Percentiles rank a stretch among this genome's conserved stretches.
Evolutionary conservation across 2,113 vertebrate genomes (phyloP).

Genomic region (Otocyon megalotis): DNA sequence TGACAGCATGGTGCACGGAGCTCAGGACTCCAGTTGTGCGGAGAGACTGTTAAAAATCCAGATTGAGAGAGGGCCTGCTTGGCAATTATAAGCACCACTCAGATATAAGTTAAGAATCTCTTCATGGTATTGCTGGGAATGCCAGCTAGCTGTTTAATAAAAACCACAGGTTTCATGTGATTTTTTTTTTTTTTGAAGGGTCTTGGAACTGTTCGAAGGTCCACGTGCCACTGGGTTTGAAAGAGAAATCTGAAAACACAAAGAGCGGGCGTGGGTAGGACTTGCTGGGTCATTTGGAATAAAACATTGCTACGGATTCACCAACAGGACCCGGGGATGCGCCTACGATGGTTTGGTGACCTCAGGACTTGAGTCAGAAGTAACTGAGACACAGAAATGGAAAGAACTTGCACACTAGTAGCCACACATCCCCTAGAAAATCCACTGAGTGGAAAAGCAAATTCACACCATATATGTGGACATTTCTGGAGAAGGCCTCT

Average conservation of each 20-base stretch:
- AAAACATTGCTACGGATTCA: neutral
- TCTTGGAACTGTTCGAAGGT: neutral
- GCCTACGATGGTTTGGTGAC: neutral
- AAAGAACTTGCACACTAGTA: neutral
- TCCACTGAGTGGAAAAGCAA: neutral
- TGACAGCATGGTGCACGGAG: fast-evolving
- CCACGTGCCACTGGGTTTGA: neutral
- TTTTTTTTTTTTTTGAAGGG: neutral
- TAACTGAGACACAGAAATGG: neutral
- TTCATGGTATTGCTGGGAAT: neutral
- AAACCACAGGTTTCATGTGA: neutral
- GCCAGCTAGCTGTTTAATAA: neutral
- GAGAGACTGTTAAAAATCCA: neutral
- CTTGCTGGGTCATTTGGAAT: neutral
- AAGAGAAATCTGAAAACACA: neutral
- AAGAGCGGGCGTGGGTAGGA: neutral
- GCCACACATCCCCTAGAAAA: neutral
- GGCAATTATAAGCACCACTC: neutral
- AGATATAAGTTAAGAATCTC: neutral
- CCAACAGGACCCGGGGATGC: neutral
- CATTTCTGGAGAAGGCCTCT: neutral
- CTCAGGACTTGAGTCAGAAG: neutral
- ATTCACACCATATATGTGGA: neutral
- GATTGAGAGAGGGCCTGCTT: neutral
- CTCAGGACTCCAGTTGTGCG: neutral